Evolutionary conservation across 2,113 vertebrate genomes (phyloP).

Genomic region (Odobenus rosmarus): DNA sequence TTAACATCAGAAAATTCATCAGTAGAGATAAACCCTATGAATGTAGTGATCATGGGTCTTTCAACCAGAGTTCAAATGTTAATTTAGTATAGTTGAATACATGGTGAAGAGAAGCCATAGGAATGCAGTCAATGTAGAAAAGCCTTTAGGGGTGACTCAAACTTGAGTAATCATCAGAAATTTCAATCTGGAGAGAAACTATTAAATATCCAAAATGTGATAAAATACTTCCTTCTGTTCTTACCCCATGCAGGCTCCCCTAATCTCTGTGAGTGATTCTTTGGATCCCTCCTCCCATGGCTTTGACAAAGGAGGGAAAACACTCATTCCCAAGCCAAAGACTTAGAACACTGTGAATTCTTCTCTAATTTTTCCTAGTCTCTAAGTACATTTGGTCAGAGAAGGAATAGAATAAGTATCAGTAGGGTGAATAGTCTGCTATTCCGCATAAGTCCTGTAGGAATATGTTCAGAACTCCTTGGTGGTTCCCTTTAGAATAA

Average conservation of each 20-base stretch:
- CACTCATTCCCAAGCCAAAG: not conserved
- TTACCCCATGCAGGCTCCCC: not conserved
- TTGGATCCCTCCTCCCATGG: not conserved
- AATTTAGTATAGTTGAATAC: not conserved
- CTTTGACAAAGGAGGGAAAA: not conserved
- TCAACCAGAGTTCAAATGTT: not conserved
- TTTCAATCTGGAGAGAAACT: slow-evolving; percentile 10
- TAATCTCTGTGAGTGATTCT: not conserved
- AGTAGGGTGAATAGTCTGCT: not conserved
- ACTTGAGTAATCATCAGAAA: not conserved
- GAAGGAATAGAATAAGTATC: not conserved
- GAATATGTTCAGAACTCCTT: not conserved
- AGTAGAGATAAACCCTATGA: slow-evolving; percentile 18
- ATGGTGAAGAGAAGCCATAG: slow-evolving; percentile 36
- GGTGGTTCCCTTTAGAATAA: not conserved
- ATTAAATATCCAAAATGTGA: slow-evolving; percentile 16
- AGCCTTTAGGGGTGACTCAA: not conserved
- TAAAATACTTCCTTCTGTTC: not conserved
- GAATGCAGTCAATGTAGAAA: not conserved
- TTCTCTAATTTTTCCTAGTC: slow-evolving; percentile 27
- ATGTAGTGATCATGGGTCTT: slow-evolving; percentile 10
- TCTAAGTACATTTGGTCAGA: not conserved
- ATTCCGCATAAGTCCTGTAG: not conserved
- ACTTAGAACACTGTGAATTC: slow-evolving; percentile 22
- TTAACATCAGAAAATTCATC: slow-evolving; percentile 2